Evolutionary conservation across 2,113 vertebrate genomes (phyloP), one percentile per base, ranked within the genome.

Genomic region (Apeltes quadracus): DNA sequence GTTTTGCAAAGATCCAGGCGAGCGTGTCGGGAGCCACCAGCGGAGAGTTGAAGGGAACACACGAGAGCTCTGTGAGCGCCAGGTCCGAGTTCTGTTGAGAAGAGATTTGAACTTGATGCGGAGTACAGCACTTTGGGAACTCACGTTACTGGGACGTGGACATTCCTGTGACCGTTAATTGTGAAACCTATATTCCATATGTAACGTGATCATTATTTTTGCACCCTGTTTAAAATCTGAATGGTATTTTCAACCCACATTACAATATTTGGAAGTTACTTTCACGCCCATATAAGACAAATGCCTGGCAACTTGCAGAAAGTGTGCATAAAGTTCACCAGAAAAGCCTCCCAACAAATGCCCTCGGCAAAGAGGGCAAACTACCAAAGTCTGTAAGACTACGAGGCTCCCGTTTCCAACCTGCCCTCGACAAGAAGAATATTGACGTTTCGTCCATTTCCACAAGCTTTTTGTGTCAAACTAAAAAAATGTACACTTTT

Each of bases 51-150:
- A 97, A 96, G 79, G 97, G 94, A 56, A 98, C 94, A 0, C 93
- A 97, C 0, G 97, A 98, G 87, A 99, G 96, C 76, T 98, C 96
- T 0, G 73, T 98, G 23, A 98, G 96, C 0, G 96, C 96, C 78
- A 96, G 95, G 89, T 96, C 98, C 1, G 98, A 99, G 91, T 93
- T 98, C 82, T 98, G 88, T 96, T 27, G 55, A 16, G 34, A 25
- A 43, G 12, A 16, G 13, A 22, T 43, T 20, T 27, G 16, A 54
- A 69, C 2, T 55, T 0, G 1, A 61, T 27, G 14, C 53, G 50
- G 36, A 39, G 3, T 20, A 1, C 32, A 53, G 32, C 46, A 23
- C 14, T 18, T 36, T n/a, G 13, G 36, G 13, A 23, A 23, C 23
- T 29, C 20, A 36, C 5, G 10, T 8, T 27, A 55, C 23, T 9